These are phyloP conservation scores for Axinella damicornis DNA, from an alignment of 37 sponge, comb jelly and placozoan species.

Conservation along the genomic window DNA sequence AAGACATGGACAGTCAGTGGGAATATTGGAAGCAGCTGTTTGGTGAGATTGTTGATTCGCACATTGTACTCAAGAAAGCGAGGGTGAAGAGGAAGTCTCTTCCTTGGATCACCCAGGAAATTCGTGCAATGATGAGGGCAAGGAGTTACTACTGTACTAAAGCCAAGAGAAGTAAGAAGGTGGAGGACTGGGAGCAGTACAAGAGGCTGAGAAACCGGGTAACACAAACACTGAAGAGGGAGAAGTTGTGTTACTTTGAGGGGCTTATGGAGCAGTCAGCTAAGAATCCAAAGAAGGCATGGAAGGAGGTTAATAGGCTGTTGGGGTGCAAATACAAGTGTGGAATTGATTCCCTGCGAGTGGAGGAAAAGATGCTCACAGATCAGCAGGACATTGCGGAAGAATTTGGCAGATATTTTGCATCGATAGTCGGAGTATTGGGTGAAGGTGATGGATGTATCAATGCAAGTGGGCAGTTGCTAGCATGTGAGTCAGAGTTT, in stretches of 20 bases:
- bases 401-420: slow-evolving; percentile 14
- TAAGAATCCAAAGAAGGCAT: slow-evolving; percentile 10
- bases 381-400: slow-evolving; percentile 12
- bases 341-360: background rate
- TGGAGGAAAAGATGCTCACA: background rate
- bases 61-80: slow-evolving; percentile 22
- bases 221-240: slow-evolving; percentile 6
- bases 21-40: slow-evolving; percentile 33
- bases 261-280: background rate
- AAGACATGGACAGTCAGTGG: slow-evolving; percentile 46
- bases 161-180: slow-evolving; percentile 10
- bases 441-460: too few relatives aligned
- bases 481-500: background rate
- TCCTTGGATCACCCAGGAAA: slow-evolving; percentile 21
- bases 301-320: slow-evolving; percentile 28
- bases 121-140: too few relatives aligned
- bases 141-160: background rate
- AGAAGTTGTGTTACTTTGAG: slow-evolving; percentile 18
- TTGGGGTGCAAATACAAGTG: background rate
- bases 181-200: slow-evolving; percentile 32
- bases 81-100: slow-evolving; percentile 14
- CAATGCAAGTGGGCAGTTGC: too few relatives aligned
- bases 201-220: background rate
- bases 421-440: background rate
- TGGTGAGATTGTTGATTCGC: slow-evolving; percentile 6